Base-by-base conservation (phyloP, 23 tunicate genomes). In the Halocynthia aurantium region DNA sequence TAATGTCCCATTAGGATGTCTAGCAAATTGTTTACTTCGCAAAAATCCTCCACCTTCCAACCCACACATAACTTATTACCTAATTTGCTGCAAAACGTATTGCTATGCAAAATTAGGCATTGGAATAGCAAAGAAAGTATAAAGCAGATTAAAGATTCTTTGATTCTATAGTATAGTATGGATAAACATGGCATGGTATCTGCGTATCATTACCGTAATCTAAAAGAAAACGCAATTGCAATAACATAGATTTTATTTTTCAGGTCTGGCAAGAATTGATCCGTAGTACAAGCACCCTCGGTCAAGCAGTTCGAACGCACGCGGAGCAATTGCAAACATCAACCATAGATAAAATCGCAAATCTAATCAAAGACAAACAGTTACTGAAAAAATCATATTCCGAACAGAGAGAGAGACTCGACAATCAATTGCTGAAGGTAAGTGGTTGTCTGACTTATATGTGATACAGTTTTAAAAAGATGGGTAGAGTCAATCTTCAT, bases 251-350 rank as follows among this genome's bases (percentile, higher is more conserved):
- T 67, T 44, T 72, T 79, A 50, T 62, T 56, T 61, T 55, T 0
- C 7, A 89, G 96, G 88, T 88, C 8, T 89, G 96, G 96, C 75
- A 81, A 62, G 96, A 84, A 64, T 69, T 89, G 20, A 75, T 84
- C 18, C 80, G 77, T 40, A 77, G 80, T 52, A 66, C 76, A 8
- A 72, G 85, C n/a, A 84, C 76, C 54, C 56, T 75, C 13, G 79
- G 85, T 8, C 85, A 84, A 58, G 9, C 73, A 20, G 52, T 89
- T 8, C 84, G 81, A 57, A 69, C 74, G 31, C 80, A 70, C 57
- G 68, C 84, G 0, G 96, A 89, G 7, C 20, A 50, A 10, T 57
- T 89, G 77, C 96, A 89, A 80, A 58, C 52, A 20, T 61, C 77
- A 18, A 80, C 81, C 8, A 66, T 70, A n/a, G 97, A 90, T 60